Conservation (phyloP, 2,888 invertebrate genomes). For the Conops quadrifasciatus region DNA sequence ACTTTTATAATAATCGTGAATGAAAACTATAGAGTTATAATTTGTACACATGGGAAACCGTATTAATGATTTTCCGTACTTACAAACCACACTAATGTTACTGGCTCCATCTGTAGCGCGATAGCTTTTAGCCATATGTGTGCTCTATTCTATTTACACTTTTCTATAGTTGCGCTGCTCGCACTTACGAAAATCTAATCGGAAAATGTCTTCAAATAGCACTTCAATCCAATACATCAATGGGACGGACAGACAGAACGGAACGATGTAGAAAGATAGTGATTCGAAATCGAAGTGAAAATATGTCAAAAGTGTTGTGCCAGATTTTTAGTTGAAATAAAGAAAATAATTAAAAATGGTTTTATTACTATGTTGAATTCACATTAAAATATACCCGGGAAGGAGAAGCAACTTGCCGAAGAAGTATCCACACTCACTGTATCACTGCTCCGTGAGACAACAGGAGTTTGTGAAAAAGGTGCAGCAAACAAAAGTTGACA, state of each 20-base stretch:
- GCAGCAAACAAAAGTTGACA: slow-evolving; percentile 33
- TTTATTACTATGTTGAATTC: slow-evolving; percentile 8
- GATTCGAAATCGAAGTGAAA: slow-evolving; percentile 24
- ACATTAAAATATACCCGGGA: not conserved
- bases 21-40: no score
- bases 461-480: slow-evolving; percentile 8
- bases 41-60: no score
- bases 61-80: no score
- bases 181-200: not conserved
- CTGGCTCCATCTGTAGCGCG: no score
- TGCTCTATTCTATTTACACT: no score
- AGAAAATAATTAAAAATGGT: slow-evolving; percentile 3
- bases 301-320: slow-evolving; percentile 34
- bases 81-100: not conserved
- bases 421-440: not conserved
- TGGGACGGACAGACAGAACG: not conserved
- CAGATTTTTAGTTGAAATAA: slow-evolving; percentile 25
- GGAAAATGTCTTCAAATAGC: not conserved
- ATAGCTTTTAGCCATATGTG: no score
- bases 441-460: slow-evolving; percentile 12
- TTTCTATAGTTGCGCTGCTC: not conserved
- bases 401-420: not conserved
- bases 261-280: not conserved
- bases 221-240: not conserved
- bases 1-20: no score